phyloP scores from a whole-genome alignment of 2,113 vertebrate species.

The Calidris pygmaea region DNA sequence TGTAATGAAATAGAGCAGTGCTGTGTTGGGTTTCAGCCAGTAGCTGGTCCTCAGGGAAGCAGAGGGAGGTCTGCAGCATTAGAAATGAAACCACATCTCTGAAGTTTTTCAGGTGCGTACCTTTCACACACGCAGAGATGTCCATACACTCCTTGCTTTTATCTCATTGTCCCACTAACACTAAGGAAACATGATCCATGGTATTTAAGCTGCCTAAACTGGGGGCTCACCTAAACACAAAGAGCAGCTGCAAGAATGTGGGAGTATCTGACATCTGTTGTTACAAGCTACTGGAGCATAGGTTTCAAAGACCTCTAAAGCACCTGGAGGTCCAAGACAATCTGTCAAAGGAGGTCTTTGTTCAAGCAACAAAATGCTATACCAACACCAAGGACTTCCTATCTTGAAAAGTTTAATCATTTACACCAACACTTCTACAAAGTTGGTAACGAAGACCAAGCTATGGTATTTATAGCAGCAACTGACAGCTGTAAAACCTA shows the following conservation, averaged over 20 bases:
- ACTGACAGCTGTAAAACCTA: neutral
- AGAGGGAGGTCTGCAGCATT: neutral
- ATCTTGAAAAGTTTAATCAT: slow-evolving; percentile 24
- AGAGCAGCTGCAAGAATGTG: neutral
- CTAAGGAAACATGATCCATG: neutral
- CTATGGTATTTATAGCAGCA: neutral
- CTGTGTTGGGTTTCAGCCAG: neutral
- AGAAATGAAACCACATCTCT: neutral
- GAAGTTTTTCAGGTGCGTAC: neutral
- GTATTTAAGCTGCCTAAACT: neutral
- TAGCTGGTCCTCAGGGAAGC: neutral
- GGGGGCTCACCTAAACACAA: neutral
- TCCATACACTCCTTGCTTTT: neutral
- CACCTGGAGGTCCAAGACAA: neutral
- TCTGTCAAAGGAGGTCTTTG: neutral
- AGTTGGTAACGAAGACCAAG: neutral
- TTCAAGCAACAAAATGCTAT: neutral
- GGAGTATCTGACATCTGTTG: neutral
- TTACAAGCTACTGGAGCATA: neutral
- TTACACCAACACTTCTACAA: neutral
- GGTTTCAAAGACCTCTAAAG: neutral
- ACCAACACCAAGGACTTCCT: neutral
- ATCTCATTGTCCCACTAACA: neutral
- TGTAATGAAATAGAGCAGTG: neutral
- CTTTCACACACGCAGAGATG: neutral